These are phyloP conservation scores for Micromesistius poutassou DNA, from an alignment of 2,797 vertebrate genomes.

Conservation along the genomic window DNA sequence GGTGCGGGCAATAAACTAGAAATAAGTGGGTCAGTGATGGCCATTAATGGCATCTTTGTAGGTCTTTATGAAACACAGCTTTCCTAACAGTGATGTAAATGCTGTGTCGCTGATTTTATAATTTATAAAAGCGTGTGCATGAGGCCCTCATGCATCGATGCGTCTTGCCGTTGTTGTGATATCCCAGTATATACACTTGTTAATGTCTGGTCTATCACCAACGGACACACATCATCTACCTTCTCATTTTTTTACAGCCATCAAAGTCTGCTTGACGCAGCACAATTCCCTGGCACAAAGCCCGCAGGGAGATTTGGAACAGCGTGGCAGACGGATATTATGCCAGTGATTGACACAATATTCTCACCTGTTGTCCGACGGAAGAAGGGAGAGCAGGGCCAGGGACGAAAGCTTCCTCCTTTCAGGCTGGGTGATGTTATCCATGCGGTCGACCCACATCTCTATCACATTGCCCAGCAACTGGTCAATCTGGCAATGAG, in stretches of 20 bases:
- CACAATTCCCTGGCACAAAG: not conserved
- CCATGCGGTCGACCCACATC: slow-evolving; percentile 99
- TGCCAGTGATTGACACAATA: not conserved
- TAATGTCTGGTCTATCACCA: not conserved
- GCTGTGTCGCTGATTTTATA: not conserved
- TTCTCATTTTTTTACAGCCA: not conserved
- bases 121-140: not conserved
- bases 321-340: not conserved
- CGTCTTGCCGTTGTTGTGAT: not conserved
- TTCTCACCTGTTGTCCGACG: slow-evolving; percentile 86
- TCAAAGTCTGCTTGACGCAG: not conserved
- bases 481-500: slow-evolving; percentile 78
- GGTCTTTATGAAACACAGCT: not conserved
- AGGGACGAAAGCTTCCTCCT: slow-evolving; percentile 94
- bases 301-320: not conserved
- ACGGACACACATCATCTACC: not conserved
- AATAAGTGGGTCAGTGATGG: not conserved
- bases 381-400: slow-evolving; percentile 90
- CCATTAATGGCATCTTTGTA: not conserved
- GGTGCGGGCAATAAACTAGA: not conserved
- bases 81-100: not conserved
- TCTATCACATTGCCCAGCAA: slow-evolving; percentile 90
- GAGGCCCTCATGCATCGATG: not conserved
- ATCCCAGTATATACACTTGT: not conserved
- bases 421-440: slow-evolving; percentile 98